These are phyloP conservation scores for Zosterops japonicus DNA, from an alignment of 2,113 vertebrate species.

Conservation along the genomic window DNA sequence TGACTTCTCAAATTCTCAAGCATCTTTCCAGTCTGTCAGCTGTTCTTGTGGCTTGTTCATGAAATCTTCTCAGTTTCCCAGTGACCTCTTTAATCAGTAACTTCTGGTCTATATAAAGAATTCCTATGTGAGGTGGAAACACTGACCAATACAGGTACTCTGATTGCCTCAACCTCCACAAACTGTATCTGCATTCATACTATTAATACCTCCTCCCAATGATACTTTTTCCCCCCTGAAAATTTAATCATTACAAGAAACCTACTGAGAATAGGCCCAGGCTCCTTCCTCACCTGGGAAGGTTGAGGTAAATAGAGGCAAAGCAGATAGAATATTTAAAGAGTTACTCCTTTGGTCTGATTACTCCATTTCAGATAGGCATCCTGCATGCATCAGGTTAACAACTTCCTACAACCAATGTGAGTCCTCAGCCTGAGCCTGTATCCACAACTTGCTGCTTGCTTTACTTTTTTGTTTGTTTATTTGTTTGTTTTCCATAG, in stretches of 20 bases:
- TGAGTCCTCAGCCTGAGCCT: fast-evolving
- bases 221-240: fast-evolving
- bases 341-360: background rate
- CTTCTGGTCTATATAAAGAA: background rate
- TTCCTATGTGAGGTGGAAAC: background rate
- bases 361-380: background rate
- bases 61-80: background rate
- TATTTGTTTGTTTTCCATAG: background rate
- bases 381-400: background rate
- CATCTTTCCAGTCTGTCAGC: background rate
- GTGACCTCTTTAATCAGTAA: fast-evolving
- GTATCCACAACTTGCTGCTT: background rate
- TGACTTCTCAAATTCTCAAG: background rate
- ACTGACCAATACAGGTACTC: background rate
- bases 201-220: background rate
- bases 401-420: background rate
- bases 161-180: background rate
- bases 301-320: background rate
- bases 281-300: background rate
- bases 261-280: background rate
- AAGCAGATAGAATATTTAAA: background rate
- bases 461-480: background rate
- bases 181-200: background rate
- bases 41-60: background rate
- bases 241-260: background rate